Percentiles rank a stretch among this genome's conserved stretches.
phyloP scores from a whole-genome alignment of 2,113 vertebrate genomes.

The Phalacrocorax pelagicus region DNA sequence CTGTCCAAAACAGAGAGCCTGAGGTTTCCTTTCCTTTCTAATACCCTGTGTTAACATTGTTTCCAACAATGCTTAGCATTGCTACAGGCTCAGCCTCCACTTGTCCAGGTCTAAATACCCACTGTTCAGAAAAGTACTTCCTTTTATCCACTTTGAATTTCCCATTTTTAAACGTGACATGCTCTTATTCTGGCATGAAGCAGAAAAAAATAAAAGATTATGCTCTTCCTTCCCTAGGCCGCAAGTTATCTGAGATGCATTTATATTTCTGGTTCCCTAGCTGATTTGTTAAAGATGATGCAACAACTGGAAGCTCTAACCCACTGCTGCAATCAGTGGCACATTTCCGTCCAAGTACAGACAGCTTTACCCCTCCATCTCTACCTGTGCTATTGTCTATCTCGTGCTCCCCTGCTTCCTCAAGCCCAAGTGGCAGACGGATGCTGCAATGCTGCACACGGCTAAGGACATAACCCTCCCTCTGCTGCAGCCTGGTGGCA shows the following conservation, averaged over 20 bases:
- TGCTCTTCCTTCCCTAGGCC: not conserved
- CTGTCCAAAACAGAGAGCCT: not conserved
- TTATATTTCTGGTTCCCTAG: not conserved
- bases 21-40: not conserved
- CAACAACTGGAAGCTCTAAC: not conserved
- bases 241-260: not conserved
- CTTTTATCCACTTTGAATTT: not conserved
- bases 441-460: not conserved
- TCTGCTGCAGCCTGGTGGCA: not conserved
- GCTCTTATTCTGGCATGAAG: not conserved
- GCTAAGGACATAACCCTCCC: not conserved
- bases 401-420: not conserved
- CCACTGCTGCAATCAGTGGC: not conserved
- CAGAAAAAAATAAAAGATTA: not conserved
- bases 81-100: not conserved
- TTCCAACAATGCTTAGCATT: not conserved
- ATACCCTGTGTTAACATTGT: not conserved
- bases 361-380: not conserved
- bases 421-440: not conserved
- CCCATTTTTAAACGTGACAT: not conserved
- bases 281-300: not conserved
- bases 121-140: not conserved
- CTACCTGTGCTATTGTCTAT: not conserved
- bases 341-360: not conserved
- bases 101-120: not conserved